These are phyloP conservation scores for Chrysodeixis includens DNA, from an alignment of 2,888 invertebrate species.

Conservation along the genomic window DNA sequence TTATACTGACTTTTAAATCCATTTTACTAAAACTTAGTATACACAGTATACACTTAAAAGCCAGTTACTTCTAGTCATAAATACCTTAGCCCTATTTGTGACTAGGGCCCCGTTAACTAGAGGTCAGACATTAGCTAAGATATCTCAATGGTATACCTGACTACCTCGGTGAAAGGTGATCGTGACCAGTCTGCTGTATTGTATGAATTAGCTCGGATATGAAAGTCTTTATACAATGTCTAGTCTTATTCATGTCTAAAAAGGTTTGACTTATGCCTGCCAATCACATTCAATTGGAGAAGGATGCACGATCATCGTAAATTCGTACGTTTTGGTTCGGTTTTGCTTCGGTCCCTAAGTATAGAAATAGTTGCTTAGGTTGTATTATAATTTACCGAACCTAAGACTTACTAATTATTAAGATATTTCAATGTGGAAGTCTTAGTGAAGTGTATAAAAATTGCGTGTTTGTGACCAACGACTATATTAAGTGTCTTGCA, in stretches of 20 bases:
- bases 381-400: no score
- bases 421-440: no score
- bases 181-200: conserved; percentile 70
- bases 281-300: neutral
- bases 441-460: no score
- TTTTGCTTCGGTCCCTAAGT: no score
- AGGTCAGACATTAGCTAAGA: conserved; percentile 56
- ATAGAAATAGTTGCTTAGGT: no score
- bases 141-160: conserved; percentile 68
- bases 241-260: conserved; percentile 31
- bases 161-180: conserved; percentile 74
- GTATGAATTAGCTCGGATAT: conserved; percentile 58
- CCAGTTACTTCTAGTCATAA: conserved; percentile 10
- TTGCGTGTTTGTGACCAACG: no score
- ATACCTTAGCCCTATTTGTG: conserved; percentile 32
- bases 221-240: conserved; percentile 49
- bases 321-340: no score
- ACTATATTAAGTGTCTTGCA: no score
- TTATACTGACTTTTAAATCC: no score
- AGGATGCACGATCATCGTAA: neutral
- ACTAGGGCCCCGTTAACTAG: conserved; percentile 9
- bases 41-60: no score
- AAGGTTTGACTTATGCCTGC: conserved; percentile 12
- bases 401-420: no score
- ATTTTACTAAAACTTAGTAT: no score